phyloP scores from a whole-genome alignment of 2,888 invertebrate species.

The Anthophora plumipes region DNA sequence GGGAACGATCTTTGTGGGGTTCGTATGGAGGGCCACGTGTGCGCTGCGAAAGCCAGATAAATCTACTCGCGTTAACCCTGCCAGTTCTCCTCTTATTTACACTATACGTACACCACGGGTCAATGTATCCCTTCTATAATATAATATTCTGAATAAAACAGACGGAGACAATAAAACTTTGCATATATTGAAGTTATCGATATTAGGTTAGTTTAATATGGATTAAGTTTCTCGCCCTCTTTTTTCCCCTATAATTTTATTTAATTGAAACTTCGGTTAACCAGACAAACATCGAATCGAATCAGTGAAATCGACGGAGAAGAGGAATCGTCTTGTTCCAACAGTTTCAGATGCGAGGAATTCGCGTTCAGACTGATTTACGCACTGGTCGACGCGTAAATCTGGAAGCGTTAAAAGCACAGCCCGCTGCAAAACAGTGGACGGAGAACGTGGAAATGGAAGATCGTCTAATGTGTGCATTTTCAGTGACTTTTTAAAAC shows the following conservation, averaged over 20 bases:
- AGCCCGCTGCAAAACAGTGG: slow-evolving; percentile 2
- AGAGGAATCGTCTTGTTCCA: background rate
- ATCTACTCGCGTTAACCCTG: slow-evolving; percentile 51
- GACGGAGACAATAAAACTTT: slow-evolving; percentile 10
- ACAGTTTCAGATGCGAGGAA: slow-evolving; percentile 20
- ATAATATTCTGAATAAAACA: background rate
- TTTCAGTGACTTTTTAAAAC: background rate
- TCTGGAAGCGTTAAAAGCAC: slow-evolving; percentile 50
- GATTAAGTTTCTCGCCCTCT: too few species aligned
- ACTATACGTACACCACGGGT: slow-evolving; percentile 12
- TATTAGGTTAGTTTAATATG: too few species aligned
- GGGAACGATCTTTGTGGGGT: slow-evolving; percentile 53
- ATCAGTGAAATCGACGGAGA: background rate
- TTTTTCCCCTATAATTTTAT: too few species aligned
- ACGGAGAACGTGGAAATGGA: slow-evolving; percentile 2
- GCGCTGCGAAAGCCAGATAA: slow-evolving; percentile 51
- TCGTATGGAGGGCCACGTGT: slow-evolving; percentile 54
- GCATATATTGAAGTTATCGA: background rate
- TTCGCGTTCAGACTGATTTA: slow-evolving; percentile 45
- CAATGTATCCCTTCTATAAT: slow-evolving; percentile 8
- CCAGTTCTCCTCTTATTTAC: slow-evolving; percentile 34
- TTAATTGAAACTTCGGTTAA: background rate
- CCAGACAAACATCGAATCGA: background rate
- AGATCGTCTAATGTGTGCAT: background rate
- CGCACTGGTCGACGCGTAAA: slow-evolving; percentile 29